phyloP scores from a whole-genome alignment of 2,113 vertebrate genomes.

The Lasiurus borealis region DNA sequence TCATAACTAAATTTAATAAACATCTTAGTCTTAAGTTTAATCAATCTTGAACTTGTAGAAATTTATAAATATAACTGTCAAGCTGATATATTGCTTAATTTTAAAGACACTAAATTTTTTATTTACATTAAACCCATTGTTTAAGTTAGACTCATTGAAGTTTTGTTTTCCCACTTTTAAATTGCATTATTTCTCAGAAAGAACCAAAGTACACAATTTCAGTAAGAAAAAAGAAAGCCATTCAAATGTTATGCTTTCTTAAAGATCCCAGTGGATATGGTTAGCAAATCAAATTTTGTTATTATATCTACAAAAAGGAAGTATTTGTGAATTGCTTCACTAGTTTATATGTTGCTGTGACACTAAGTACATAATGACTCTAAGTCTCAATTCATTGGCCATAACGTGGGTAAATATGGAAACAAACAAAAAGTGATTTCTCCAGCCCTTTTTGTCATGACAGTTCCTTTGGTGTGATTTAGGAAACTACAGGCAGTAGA shows the following conservation, averaged over 20 bases:
- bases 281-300: conserved; percentile 65
- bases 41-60: not conserved
- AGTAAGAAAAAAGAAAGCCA: conserved; percentile 3
- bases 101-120: conserved; percentile 2
- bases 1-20: not conserved
- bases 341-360: conserved; percentile 63
- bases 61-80: not conserved
- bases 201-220: not conserved
- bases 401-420: conserved; percentile 83
- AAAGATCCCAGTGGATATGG: conserved; percentile 29
- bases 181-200: conserved; percentile 15
- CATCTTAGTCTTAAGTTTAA: not conserved
- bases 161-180: not conserved
- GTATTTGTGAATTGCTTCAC: conserved; percentile 60
- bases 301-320: conserved; percentile 61
- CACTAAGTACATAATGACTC: conserved; percentile 76
- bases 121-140: not conserved
- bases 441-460: conserved; percentile 80
- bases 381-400: conserved; percentile 79
- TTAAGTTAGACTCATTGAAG: not conserved
- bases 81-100: not conserved
- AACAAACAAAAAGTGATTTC: conserved; percentile 83
- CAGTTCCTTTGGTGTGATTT: conserved; percentile 86
- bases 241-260: conserved; percentile 71
- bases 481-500: conserved; percentile 84